Evolutionary conservation across 2,888 invertebrate species (phyloP).

Genomic region (Sthenelais limicola): DNA sequence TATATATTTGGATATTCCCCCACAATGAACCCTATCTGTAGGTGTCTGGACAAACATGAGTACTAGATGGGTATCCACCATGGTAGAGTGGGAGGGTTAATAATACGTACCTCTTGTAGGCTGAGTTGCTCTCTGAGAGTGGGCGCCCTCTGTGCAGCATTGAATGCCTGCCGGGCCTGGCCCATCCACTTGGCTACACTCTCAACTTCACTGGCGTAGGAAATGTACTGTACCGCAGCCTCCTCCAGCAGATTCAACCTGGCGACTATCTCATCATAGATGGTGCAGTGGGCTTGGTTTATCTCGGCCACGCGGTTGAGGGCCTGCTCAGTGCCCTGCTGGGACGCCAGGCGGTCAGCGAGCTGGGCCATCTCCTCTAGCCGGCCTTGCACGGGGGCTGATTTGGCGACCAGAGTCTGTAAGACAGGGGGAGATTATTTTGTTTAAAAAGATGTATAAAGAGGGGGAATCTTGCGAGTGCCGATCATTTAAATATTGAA

Average conservation of each 20-base stretch:
- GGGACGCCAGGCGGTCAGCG: constrained; percentile 27
- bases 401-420: constrained; percentile 29
- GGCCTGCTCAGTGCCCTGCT: constrained; percentile 18
- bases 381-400: constrained; percentile 12
- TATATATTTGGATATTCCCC: too few species aligned
- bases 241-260: constrained; percentile 84
- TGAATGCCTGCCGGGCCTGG: constrained; percentile 76
- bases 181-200: constrained; percentile 92
- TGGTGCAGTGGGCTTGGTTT: not conserved
- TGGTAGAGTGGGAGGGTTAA: not conserved
- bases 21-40: too few species aligned
- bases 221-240: constrained; percentile 95
- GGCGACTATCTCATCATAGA: constrained; percentile 5
- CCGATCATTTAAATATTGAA: too few species aligned
- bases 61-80: not conserved
- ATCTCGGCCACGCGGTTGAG: constrained; percentile 2
- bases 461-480: too few species aligned
- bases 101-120: constrained; percentile 57
- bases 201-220: constrained; percentile 93
- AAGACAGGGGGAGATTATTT: too few species aligned
- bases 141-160: constrained; percentile 40
- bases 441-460: too few species aligned
- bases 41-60: too few species aligned
- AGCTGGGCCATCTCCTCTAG: constrained; percentile 27
- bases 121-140: constrained; percentile 60